These are phyloP conservation scores for Cryptoprocta ferox DNA, from an alignment of 2,797 vertebrate genomes.

Conservation along the genomic window DNA sequence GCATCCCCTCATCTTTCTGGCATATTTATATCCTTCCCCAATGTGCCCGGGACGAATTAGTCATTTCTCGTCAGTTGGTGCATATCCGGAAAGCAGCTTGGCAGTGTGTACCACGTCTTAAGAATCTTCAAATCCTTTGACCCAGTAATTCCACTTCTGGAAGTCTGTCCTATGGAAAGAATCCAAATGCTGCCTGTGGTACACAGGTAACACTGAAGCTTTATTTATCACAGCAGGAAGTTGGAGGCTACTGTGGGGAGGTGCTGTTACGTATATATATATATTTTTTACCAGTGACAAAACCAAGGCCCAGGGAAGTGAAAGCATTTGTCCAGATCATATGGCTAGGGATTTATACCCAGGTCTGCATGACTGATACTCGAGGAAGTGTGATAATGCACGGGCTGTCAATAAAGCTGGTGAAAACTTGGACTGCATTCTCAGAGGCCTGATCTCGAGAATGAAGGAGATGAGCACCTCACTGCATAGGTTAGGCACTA, in stretches of 20 bases:
- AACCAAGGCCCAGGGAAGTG: neutral
- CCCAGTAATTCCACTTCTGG: constrained; percentile 8
- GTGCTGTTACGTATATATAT: neutral
- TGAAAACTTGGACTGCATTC: neutral
- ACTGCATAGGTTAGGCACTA: neutral
- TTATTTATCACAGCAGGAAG: constrained; percentile 25
- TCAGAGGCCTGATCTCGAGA: neutral
- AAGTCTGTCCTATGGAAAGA: neutral
- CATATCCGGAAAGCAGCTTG: constrained; percentile 29
- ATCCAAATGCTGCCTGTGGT: neutral
- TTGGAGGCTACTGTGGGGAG: neutral
- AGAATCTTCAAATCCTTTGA: constrained; percentile 13
- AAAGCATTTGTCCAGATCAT: neutral
- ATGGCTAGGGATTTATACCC: neutral
- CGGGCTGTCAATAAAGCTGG: neutral
- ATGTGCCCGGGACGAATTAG: neutral
- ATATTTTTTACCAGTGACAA: neutral
- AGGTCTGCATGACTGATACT: neutral
- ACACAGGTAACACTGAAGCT: neutral
- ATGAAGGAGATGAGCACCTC: neutral
- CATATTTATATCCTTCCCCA: neutral
- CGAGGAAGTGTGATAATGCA: neutral
- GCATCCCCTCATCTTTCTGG: neutral
- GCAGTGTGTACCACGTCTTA: neutral
- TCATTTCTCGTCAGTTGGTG: neutral